These are phyloP conservation scores for Noctua pronuba DNA, from an alignment of 2,888 invertebrate genomes.

Conservation along the genomic window DNA sequence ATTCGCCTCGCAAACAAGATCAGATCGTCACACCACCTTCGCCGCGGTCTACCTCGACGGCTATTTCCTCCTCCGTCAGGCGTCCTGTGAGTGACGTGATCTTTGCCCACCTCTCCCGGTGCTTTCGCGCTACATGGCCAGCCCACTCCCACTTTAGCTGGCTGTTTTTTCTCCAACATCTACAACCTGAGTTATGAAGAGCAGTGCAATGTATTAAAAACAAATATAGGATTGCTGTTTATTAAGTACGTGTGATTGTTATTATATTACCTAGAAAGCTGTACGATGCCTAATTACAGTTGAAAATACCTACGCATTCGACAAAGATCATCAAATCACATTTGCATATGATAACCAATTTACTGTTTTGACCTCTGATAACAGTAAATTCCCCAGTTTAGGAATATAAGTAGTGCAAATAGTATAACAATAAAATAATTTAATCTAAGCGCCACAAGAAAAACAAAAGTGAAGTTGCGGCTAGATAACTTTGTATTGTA, in stretches of 20 bases:
- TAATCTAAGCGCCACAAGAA: conserved; percentile 1
- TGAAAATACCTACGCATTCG: not conserved
- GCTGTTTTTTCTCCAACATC: not conserved
- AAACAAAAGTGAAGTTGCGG: not conserved
- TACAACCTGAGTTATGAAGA: not conserved
- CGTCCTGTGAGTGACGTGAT: not conserved
- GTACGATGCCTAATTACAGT: not conserved
- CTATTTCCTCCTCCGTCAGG: too few relatives aligned
- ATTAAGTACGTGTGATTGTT: not conserved
- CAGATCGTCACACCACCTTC: not conserved
- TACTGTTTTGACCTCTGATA: not conserved
- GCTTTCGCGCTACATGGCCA: not conserved
- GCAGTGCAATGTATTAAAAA: not conserved
- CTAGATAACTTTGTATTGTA: not conserved
- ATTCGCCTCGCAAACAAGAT: not conserved
- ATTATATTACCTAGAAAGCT: not conserved
- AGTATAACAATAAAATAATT: not conserved
- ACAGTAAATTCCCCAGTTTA: too few relatives aligned
- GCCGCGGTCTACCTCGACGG: not conserved
- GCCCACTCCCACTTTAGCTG: not conserved
- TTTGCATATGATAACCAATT: not conserved
- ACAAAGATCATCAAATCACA: not conserved
- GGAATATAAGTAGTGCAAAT: not conserved
- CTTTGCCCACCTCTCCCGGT: not conserved
- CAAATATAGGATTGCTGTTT: not conserved